Evolutionary conservation across 2,888 invertebrate species (phyloP).

Genomic region (Podotricha telesiphe): DNA sequence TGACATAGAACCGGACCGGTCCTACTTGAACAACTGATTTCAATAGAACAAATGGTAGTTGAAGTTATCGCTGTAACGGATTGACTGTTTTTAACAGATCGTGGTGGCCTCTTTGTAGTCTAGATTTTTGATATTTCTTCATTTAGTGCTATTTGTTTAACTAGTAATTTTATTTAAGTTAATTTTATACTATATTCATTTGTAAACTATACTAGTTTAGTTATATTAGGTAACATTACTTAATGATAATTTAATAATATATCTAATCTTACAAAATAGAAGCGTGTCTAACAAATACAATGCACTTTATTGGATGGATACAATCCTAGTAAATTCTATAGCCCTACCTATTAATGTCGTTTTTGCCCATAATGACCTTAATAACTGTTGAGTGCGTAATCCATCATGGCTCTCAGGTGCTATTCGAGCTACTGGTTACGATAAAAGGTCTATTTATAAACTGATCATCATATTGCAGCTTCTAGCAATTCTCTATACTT

Average conservation of each 20-base stretch:
- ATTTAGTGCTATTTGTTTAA: not conserved
- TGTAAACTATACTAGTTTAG: no score
- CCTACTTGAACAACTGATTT: constrained; percentile 28
- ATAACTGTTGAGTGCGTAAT: constrained; percentile 39
- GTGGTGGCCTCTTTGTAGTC: not conserved
- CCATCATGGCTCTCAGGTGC: constrained; percentile 35
- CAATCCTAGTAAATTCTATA: constrained; percentile 18
- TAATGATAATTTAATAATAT: not conserved
- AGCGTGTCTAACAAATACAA: not conserved
- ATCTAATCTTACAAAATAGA: not conserved
- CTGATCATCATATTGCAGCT: constrained; percentile 29
- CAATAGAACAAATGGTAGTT: constrained; percentile 35
- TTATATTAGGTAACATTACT: not conserved
- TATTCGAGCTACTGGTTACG: constrained; percentile 35
- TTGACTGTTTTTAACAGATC: constrained; percentile 23
- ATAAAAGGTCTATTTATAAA: constrained; percentile 41
- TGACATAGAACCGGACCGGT: constrained; percentile 30
- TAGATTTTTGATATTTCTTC: not conserved
- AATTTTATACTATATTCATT: no score
- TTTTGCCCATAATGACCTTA: constrained; percentile 32
- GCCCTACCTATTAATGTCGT: constrained; percentile 25
- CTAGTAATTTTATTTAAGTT: not conserved
- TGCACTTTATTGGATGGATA: constrained; percentile 6
- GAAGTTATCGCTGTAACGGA: constrained; percentile 28
- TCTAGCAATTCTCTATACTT: constrained; percentile 18